These are phyloP conservation scores for Anaspis maculata DNA, from an alignment of 2,888 invertebrate species.

Conservation along the genomic window DNA sequence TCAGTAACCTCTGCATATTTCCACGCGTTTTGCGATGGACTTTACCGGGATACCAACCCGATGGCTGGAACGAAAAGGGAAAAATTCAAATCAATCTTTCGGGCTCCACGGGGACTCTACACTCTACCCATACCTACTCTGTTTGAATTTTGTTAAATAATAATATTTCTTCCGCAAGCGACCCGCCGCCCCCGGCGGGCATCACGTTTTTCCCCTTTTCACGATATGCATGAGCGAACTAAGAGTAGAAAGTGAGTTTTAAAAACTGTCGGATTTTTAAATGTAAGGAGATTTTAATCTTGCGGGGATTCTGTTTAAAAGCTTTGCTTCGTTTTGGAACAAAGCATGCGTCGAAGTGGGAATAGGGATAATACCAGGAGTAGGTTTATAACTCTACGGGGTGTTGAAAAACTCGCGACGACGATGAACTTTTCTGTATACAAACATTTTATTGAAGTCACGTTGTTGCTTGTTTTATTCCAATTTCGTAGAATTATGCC, in stretches of 20 bases:
- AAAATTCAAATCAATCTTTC: too few relatives aligned
- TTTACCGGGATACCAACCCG: too few relatives aligned
- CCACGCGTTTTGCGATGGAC: too few relatives aligned
- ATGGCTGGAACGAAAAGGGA: too few relatives aligned
- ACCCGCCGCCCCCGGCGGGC: conserved; percentile 6
- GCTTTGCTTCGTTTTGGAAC: conserved; percentile 19
- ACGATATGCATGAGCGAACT: conserved; percentile 27
- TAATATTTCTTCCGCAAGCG: conserved; percentile 12
- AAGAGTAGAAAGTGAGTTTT: conserved; percentile 29
- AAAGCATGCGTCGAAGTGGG: neutral
- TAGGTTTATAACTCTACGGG: too few relatives aligned
- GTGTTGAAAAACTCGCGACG: neutral
- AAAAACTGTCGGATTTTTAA: conserved; percentile 28
- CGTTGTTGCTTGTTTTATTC: too few relatives aligned
- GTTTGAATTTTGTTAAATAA: conserved; percentile 15
- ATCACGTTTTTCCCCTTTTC: conserved; percentile 11
- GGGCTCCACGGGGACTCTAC: too few relatives aligned
- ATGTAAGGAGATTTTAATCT: conserved; percentile 38
- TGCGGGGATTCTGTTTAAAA: conserved; percentile 35
- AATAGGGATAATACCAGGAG: neutral
- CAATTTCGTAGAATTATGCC: too few relatives aligned
- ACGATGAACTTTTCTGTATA: neutral
- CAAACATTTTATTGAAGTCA: too few relatives aligned
- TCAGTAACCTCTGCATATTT: too few relatives aligned
- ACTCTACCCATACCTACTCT: too few relatives aligned